A percentile compares a stretch with the other conserved stretches of the same genome.
Conservation (phyloP, 2,113 vertebrate genomes). For the Tichodroma muraria region DNA sequence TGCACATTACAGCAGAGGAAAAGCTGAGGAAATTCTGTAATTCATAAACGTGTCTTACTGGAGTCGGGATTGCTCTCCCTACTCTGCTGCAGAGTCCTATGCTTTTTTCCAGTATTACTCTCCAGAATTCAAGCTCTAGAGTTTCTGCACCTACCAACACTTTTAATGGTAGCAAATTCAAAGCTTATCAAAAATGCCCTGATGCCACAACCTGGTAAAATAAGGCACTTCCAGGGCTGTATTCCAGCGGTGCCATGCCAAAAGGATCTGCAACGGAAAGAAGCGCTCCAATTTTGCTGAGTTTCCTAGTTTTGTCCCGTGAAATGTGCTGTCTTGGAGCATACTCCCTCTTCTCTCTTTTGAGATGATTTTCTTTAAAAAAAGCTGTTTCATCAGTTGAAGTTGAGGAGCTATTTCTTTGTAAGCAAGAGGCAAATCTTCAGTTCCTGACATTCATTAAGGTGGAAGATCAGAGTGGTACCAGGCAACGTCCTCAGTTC, state of each 20-base stretch:
- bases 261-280: background rate
- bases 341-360: background rate
- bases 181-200: slow-evolving; percentile 46
- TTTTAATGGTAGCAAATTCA: slow-evolving; percentile 37
- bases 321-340: background rate
- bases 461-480: slow-evolving; percentile 41
- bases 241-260: slow-evolving; percentile 35
- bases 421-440: background rate
- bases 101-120: background rate
- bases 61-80: background rate
- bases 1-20: slow-evolving; percentile 1
- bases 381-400: background rate
- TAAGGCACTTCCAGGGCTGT: slow-evolving; percentile 74
- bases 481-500: slow-evolving; percentile 4
- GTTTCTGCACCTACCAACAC: slow-evolving; percentile 40
- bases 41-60: background rate
- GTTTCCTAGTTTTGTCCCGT: slow-evolving; percentile 45
- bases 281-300: background rate
- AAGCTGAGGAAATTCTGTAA: slow-evolving; percentile 6
- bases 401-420: background rate
- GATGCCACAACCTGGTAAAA: slow-evolving; percentile 36
- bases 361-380: slow-evolving; percentile 62
- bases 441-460: slow-evolving; percentile 27
- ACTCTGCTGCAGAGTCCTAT: background rate
- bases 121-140: background rate